Conservation (phyloP, 2,888 invertebrate genomes). For the Lithophane semibrunnea region DNA sequence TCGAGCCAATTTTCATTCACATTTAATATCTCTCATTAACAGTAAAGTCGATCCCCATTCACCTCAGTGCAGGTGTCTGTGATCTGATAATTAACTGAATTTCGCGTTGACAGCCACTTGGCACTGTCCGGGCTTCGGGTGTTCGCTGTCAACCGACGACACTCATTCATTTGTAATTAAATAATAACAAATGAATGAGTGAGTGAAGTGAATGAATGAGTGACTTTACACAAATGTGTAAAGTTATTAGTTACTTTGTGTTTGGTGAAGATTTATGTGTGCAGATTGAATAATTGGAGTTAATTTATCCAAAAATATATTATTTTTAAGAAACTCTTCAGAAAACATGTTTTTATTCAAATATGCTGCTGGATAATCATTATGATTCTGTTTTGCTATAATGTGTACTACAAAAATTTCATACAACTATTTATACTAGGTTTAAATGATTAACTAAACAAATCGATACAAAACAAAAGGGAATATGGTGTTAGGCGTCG, state of each 20-base stretch:
- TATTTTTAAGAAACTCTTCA: too few species aligned
- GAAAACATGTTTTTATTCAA: too few species aligned
- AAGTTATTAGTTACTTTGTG: slow-evolving; percentile 10
- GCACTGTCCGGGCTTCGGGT: slow-evolving; percentile 7
- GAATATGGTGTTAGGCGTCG: too few species aligned
- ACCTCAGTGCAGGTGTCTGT: slow-evolving; percentile 24
- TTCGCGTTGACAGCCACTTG: slow-evolving; percentile 45
- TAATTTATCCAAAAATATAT: background rate
- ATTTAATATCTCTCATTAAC: background rate
- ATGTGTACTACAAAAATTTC: too few species aligned
- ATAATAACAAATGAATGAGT: too few species aligned
- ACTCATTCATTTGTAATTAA: slow-evolving; percentile 17
- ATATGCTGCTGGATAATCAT: too few species aligned
- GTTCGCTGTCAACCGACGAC: slow-evolving; percentile 6
- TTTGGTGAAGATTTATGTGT: background rate
- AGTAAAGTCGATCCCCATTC: slow-evolving; percentile 5
- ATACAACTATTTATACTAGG: too few species aligned
- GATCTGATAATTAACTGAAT: slow-evolving; percentile 35
- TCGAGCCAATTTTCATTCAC: background rate
- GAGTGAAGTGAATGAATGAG: too few species aligned
- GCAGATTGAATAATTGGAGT: background rate
- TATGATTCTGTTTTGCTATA: too few species aligned
- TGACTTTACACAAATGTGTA: background rate
- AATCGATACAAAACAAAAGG: too few species aligned
- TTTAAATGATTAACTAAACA: too few species aligned